Evolutionary conservation across 2,888 invertebrate species (phyloP).

Genomic region (Microctonus aethiopoides): DNA sequence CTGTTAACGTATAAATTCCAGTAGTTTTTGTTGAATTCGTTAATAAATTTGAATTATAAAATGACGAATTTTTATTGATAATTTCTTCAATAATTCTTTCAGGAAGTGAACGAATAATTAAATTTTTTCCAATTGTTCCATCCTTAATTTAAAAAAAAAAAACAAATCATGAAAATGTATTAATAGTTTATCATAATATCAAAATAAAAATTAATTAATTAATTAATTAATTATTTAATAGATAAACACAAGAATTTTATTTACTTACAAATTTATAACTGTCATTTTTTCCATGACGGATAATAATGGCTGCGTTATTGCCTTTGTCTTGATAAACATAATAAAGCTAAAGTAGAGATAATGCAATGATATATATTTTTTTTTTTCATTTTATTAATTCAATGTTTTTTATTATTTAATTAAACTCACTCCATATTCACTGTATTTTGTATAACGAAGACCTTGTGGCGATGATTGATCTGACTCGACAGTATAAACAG

Average conservation of each 20-base stretch:
- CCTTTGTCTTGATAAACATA: constrained; percentile 37
- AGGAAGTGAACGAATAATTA: constrained; percentile 35
- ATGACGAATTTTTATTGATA: constrained; percentile 29
- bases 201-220: not conserved
- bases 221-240: not conserved
- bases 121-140: constrained; percentile 33
- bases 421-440: constrained; percentile 28
- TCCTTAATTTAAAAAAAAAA: constrained; percentile 19
- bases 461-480: constrained; percentile 35
- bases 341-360: constrained; percentile 9
- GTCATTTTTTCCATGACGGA: constrained; percentile 19
- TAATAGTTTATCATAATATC: not conserved
- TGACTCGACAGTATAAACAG: constrained; percentile 37
- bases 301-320: constrained; percentile 37
- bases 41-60: constrained; percentile 6
- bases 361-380: not conserved
- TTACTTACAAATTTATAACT: constrained; percentile 36
- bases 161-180: not conserved
- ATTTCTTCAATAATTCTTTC: constrained; percentile 28
- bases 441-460: constrained; percentile 30
- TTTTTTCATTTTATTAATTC: not conserved
- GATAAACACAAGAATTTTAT: not conserved
- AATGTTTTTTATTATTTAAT: not conserved
- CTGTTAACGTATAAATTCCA: constrained; percentile 7
- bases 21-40: not conserved